Percentiles rank a stretch among this genome's conserved stretches.
Evolutionary conservation across 1,140 invertebrate genomes (phyloP).

Genomic region (Diabrotica undecimpunctata): DNA sequence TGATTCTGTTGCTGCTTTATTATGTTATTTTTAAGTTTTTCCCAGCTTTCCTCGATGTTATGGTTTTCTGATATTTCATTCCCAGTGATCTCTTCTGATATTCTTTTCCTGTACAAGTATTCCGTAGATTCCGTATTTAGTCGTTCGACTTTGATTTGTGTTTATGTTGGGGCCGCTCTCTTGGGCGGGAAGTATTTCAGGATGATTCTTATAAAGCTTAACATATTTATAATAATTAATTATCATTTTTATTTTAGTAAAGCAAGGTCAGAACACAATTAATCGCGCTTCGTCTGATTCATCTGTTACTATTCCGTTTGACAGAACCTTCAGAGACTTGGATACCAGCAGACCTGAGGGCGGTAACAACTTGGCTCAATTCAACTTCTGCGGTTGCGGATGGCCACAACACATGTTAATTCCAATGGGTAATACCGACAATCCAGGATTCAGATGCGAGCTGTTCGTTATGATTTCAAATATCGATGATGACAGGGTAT

Average conservation of each 20-base stretch:
- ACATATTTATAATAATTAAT: no score
- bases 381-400: constrained; percentile 81
- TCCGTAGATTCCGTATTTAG: no score
- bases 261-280: constrained; percentile 61
- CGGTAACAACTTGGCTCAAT: constrained; percentile 53
- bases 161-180: no score
- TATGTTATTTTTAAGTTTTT: no score
- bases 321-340: constrained; percentile 64
- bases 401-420: constrained; percentile 84
- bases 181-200: no score
- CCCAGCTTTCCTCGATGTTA: no score
- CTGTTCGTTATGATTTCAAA: constrained; percentile 83
- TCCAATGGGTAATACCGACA: constrained; percentile 50
- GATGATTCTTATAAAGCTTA: no score
- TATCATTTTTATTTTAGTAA: constrained; percentile 48
- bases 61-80: no score
- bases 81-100: no score
- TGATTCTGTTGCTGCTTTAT: no score
- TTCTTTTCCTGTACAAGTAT: no score
- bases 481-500: constrained; percentile 65
- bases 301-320: constrained; percentile 70
- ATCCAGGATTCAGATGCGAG: constrained; percentile 62
- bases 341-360: constrained; percentile 53
- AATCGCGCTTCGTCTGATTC: constrained; percentile 61
- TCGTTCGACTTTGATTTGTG: no score